phyloP scores from a whole-genome alignment of 2,888 invertebrate species.

The Brassicogethes aeneus region DNA sequence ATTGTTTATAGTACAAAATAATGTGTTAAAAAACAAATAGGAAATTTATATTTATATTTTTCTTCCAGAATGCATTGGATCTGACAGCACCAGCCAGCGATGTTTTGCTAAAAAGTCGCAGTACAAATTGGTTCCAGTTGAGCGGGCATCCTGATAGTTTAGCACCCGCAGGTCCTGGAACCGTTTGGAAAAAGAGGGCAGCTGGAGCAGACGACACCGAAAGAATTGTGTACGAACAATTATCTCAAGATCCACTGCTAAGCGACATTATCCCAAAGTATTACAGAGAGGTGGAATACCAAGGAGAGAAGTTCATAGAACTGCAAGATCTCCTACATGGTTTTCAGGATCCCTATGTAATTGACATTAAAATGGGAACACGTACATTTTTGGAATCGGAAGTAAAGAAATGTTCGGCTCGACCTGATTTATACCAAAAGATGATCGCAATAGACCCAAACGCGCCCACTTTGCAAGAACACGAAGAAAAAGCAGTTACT shows the following conservation, averaged over 20 bases:
- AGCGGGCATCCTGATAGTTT: conserved; percentile 90
- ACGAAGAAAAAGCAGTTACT: conserved; percentile 73
- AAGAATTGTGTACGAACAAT: conserved; percentile 67
- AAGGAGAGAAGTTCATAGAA: conserved; percentile 81
- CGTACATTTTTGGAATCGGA: conserved; percentile 94
- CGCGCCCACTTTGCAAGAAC: conserved; percentile 81
- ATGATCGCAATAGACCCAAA: conserved; percentile 86
- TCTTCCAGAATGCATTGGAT: conserved; percentile 79
- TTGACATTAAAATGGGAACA: conserved; percentile 97
- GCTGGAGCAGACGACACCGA: conserved; percentile 63
- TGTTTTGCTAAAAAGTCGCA: conserved; percentile 64
- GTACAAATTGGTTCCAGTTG: conserved; percentile 77
- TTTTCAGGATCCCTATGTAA: conserved; percentile 86
- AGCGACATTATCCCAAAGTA: conserved; percentile 72
- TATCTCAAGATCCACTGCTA: conserved; percentile 65
- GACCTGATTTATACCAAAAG: conserved; percentile 87
- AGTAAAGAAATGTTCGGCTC: conserved; percentile 76
- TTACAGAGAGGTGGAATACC: conserved; percentile 72
- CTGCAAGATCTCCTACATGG: conserved; percentile 88
- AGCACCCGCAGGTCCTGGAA: conserved; percentile 86
- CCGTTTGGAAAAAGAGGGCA: conserved; percentile 85
- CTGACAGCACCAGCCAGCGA: conserved; percentile 86
- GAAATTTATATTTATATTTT: background rate
- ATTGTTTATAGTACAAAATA: no score
- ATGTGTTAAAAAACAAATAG: no score